A percentile compares a stretch with the other conserved stretches of the same genome.
phyloP scores from a whole-genome alignment of 2,113 vertebrate species.

The Stigmatopora nigra region DNA sequence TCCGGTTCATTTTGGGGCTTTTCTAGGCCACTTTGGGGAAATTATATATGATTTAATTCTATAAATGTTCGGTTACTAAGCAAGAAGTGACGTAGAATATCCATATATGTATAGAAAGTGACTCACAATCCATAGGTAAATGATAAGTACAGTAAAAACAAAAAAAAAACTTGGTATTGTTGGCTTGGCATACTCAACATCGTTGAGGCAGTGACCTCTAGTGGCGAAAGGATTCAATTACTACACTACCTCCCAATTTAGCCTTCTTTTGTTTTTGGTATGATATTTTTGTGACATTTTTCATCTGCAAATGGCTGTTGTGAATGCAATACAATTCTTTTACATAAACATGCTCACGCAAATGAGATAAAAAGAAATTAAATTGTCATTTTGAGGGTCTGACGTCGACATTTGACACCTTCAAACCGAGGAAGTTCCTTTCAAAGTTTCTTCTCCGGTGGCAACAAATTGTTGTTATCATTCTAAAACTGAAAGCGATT shows the following conservation, averaged over 20 bases:
- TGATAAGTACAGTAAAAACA: neutral
- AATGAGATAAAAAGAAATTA: no score
- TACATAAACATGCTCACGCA: no score
- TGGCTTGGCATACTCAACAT: neutral
- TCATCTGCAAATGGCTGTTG: neutral
- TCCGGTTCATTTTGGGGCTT: no score
- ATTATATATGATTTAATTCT: no score
- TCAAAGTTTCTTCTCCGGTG: neutral
- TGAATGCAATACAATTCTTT: no score
- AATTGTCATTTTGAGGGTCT: neutral
- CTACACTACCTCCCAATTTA: neutral
- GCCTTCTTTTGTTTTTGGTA: neutral
- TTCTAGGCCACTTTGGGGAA: no score
- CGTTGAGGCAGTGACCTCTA: constrained; percentile 7
- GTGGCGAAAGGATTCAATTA: neutral
- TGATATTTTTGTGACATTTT: neutral
- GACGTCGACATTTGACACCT: neutral
- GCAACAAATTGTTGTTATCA: neutral
- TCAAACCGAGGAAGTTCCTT: neutral
- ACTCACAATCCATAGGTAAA: no score
- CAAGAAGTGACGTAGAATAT: no score
- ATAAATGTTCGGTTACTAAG: no score
- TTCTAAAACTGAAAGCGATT: constrained; percentile 15
- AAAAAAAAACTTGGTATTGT: neutral
- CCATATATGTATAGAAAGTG: no score